These are phyloP conservation scores for Drosophila aff. DNA, from an alignment of 1,140 invertebrate species.

Conservation along the genomic window DNA sequence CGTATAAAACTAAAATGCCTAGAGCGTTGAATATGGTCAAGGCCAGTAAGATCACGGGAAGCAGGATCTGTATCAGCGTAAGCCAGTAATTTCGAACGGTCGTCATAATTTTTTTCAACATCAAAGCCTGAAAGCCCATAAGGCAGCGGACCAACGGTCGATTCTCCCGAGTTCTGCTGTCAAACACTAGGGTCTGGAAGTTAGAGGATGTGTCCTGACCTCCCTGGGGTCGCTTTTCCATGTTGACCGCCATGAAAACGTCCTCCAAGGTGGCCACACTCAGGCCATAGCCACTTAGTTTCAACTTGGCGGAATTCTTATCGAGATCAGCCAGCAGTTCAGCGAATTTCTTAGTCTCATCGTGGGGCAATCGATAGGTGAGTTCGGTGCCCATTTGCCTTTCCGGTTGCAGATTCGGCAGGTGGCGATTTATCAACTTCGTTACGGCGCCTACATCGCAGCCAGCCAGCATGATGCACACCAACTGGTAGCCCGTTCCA, in stretches of 20 bases:
- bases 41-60: slow-evolving; percentile 87
- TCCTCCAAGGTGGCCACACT: slow-evolving; percentile 97
- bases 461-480: slow-evolving; percentile 61
- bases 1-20: too few relatives aligned
- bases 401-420: slow-evolving; percentile 67
- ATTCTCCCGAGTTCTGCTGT: slow-evolving; percentile 5
- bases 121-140: slow-evolving; percentile 86
- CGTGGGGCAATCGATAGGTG: slow-evolving; percentile 62
- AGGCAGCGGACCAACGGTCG: neutral
- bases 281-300: slow-evolving; percentile 93
- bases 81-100: slow-evolving; percentile 86
- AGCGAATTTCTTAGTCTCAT: slow-evolving; percentile 52
- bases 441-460: slow-evolving; percentile 63
- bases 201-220: neutral
- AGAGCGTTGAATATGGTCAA: slow-evolving; percentile 86
- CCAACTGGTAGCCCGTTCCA: slow-evolving; percentile 86
- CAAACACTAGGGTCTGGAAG: slow-evolving; percentile 16
- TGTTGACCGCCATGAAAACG: slow-evolving; percentile 88
- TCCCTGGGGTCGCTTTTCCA: neutral
- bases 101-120: slow-evolving; percentile 87
- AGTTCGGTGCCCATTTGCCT: slow-evolving; percentile 73
- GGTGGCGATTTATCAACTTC: slow-evolving; percentile 56
- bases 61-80: slow-evolving; percentile 86
- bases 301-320: slow-evolving; percentile 25
- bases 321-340: slow-evolving; percentile 54